Evolutionary conservation across 2,888 invertebrate species (phyloP).

Genomic region (Orthosia incerta): DNA sequence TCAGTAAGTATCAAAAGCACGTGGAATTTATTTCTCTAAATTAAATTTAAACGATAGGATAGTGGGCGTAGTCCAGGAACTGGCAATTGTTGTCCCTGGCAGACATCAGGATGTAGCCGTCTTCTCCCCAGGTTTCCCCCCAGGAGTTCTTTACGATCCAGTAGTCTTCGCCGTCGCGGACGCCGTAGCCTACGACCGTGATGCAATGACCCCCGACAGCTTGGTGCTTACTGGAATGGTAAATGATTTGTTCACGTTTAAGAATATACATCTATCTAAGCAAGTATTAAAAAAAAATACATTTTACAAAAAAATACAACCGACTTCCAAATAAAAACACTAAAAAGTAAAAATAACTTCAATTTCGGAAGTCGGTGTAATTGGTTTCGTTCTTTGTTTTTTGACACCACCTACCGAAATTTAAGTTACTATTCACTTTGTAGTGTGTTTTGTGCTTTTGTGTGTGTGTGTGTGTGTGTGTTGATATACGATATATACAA

Average conservation of each 20-base stretch:
- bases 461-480: too few relatives aligned
- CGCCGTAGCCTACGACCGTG: constrained; percentile 76
- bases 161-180: constrained; percentile 71
- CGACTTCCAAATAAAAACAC: too few relatives aligned
- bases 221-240: constrained; percentile 32
- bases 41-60: constrained; percentile 61
- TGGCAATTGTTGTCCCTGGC: constrained; percentile 73
- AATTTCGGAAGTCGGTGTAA: too few relatives aligned
- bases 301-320: too few relatives aligned
- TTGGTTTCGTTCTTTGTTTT: too few relatives aligned
- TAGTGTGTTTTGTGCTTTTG: too few relatives aligned
- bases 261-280: not conserved
- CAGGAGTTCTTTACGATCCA: constrained; percentile 82
- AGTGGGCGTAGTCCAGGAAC: constrained; percentile 66
- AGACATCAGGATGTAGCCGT: constrained; percentile 74
- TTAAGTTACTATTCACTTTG: too few relatives aligned
- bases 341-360: too few relatives aligned
- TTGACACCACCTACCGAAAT: too few relatives aligned
- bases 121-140: constrained; percentile 77
- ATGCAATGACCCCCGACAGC: constrained; percentile 69
- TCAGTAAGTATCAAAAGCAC: constrained; percentile 54
- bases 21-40: constrained; percentile 65
- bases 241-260: too few relatives aligned
- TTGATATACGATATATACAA: too few relatives aligned
- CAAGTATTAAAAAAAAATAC: not conserved